phyloP scores from a whole-genome alignment of 2,113 vertebrate species.

The Heptranchias perlo region DNA sequence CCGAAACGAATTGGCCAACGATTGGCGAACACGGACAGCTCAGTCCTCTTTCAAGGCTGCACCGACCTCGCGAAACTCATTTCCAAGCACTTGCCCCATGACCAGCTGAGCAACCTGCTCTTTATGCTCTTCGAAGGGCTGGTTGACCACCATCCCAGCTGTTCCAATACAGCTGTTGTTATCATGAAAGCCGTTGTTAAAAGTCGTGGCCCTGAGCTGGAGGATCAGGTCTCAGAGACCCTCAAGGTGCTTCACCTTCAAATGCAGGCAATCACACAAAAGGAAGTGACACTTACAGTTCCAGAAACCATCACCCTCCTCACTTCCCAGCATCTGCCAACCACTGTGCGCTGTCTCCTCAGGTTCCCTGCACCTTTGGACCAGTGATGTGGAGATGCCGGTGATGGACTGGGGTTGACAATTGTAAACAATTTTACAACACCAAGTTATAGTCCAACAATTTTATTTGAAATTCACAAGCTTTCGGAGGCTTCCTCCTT shows the following conservation, averaged over 20 bases:
- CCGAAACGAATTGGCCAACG: background rate
- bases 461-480: too few relatives aligned
- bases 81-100: conserved; percentile 74
- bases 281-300: conserved; percentile 69
- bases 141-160: conserved; percentile 74
- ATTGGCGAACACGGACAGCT: conserved; percentile 56
- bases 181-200: conserved; percentile 68
- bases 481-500: too few relatives aligned
- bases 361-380: conserved; percentile 71
- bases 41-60: conserved; percentile 75
- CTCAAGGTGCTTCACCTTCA: conserved; percentile 67
- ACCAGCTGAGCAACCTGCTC: conserved; percentile 75
- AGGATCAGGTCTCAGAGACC: conserved; percentile 61
- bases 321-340: conserved; percentile 73
- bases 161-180: conserved; percentile 66
- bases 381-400: too few relatives aligned
- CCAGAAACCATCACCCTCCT: conserved; percentile 73
- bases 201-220: conserved; percentile 60
- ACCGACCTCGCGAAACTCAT: conserved; percentile 77
- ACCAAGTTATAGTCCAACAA: too few relatives aligned
- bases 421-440: too few relatives aligned
- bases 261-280: conserved; percentile 70
- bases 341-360: conserved; percentile 69
- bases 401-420: too few relatives aligned
- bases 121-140: conserved; percentile 78